These are phyloP conservation scores for Amphilophus citrinellus DNA, from an alignment of 2,113 vertebrate species.

Conservation along the genomic window DNA sequence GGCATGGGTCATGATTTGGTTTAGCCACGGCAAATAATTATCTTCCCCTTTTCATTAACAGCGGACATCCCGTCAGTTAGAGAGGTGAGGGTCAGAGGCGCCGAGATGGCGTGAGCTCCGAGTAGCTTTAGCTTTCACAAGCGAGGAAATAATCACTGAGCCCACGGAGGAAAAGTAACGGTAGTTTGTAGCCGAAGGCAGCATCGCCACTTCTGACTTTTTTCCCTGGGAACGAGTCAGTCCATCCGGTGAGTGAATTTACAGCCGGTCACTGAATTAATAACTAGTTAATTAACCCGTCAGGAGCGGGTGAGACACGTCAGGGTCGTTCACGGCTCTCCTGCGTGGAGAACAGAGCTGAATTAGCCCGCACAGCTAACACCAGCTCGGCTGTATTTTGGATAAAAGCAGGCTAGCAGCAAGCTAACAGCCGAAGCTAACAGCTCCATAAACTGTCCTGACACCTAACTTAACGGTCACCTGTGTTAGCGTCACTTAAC, in stretches of 20 bases:
- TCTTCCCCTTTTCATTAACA: not conserved
- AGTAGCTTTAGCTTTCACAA: rapidly evolving
- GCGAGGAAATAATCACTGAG: no score
- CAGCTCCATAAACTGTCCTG: constrained; percentile 27
- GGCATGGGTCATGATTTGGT: constrained; percentile 23
- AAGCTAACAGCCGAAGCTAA: constrained; percentile 56
- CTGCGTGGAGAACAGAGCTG: not conserved
- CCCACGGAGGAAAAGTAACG: constrained; percentile 26
- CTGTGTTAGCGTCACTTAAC: constrained; percentile 1
- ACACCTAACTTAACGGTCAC: constrained; percentile 3
- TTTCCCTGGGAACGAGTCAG: constrained; percentile 10
- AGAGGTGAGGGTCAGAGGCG: no score
- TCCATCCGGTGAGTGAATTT: constrained; percentile 57
- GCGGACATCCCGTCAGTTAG: not conserved
- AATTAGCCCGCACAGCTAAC: constrained; percentile 8
- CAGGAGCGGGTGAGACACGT: not conserved
- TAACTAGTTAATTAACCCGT: not conserved
- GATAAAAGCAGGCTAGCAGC: not conserved
- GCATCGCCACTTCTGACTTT: constrained; percentile 50
- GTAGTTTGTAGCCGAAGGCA: constrained; percentile 19
- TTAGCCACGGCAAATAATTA: not conserved
- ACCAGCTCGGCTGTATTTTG: not conserved
- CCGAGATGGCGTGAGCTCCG: no score
- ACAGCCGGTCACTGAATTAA: not conserved
- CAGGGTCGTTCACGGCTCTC: not conserved